Evolutionary conservation across 2,797 vertebrate species (phyloP).

Genomic region (Argyrosomus regius): DNA sequence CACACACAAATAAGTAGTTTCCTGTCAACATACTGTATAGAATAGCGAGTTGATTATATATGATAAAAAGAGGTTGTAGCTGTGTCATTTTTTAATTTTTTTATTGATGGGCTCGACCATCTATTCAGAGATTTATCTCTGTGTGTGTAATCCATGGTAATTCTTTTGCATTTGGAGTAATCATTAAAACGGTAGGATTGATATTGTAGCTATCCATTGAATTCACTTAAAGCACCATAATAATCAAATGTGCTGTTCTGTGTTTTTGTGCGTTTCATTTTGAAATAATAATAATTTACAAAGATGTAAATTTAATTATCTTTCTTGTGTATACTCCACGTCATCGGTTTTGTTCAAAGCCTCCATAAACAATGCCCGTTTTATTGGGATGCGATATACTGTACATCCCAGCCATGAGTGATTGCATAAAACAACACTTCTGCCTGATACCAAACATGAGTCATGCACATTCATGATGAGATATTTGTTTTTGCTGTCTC

Average conservation of each 20-base stretch:
- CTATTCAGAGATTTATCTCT: background rate
- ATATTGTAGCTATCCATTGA: background rate
- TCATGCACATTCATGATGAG: constrained; percentile 28
- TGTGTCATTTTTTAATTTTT: background rate
- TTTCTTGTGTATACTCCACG: background rate
- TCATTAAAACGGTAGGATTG: background rate
- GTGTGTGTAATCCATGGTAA: background rate
- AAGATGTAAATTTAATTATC: background rate
- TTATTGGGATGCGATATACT: background rate
- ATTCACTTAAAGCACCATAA: background rate
- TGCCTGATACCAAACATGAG: constrained; percentile 4
- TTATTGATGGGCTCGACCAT: background rate
- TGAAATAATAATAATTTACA: too few species aligned
- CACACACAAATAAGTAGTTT: background rate
- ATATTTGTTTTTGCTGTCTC: constrained; percentile 31
- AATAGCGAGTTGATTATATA: background rate
- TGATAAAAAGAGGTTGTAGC: background rate
- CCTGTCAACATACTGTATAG: background rate
- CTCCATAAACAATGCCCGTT: background rate
- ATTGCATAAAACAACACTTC: background rate
- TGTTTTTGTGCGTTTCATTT: background rate
- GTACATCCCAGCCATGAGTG: background rate
- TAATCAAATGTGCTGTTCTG: background rate
- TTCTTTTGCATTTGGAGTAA: background rate
- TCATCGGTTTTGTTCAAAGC: background rate